Evolutionary conservation across 2,888 invertebrate species (phyloP), one percentile per base, ranked within the genome.

Genomic region (Julus scanicus): DNA sequence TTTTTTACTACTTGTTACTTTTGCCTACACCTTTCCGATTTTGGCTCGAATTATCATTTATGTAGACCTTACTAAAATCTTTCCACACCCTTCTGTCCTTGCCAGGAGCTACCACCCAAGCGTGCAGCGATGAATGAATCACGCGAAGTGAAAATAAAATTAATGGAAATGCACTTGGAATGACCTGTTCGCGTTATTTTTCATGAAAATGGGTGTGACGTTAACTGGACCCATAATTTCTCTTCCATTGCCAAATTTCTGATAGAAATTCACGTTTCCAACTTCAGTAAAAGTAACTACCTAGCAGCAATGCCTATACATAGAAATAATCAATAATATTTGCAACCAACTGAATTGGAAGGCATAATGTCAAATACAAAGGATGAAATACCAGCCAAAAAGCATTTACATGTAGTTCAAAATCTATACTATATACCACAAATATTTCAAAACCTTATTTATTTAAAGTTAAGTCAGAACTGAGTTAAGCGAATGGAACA

Each of bases 21-120:
- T 15, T 53, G 20, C 63, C 20, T 20, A 63, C 20, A 63, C 63
- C 63, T 63, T 63, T 63, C 63, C 63, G 20, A 63, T 63, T 63
- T 20, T 63, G 63, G 63, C 9, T 63, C 20, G 63, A 63, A 63
- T 9, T 53, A 53, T 2, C 53, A 53, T 53, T 63, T 63, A 63
- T 3, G 63, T 63, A 63, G 63, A 63, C n/a, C 15, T 9, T 63
- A 44, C 44, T 44, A 5, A 20, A 63, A 8, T 63, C 63, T 63
- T 63, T 20, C 63, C 63, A 63, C 63, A 63, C 63, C 63, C 63
- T 63, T 63, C 8, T 20, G 63, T 63, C 63, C 63, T 63, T 63
- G 63, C 20, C 63, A 20, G 20, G 20, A 20, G 5, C 20, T 63
- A 9, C 63, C 63, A 63, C 63, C 63, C 63, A 63, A 63, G 63